Base-by-base conservation (phyloP, 2,797 vertebrate species). In the Myiothlypis chrysogaster region DNA sequence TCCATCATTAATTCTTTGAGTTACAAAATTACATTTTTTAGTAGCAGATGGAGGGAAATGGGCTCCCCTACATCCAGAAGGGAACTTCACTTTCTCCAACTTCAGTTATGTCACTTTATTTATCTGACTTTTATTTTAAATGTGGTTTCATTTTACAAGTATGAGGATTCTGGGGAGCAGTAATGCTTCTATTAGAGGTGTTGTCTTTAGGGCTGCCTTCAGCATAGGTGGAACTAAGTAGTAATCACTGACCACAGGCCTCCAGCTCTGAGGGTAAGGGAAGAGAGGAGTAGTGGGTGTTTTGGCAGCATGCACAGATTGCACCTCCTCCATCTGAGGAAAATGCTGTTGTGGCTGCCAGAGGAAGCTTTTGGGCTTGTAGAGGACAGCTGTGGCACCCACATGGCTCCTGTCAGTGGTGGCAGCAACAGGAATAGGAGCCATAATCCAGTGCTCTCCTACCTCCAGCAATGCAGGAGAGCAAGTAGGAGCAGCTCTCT, bases 1-100 rank as follows among this genome's bases (percentile, higher is more conserved):
- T 94, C 73, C 56, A 52, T 93, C 68, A 57, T 71, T 89, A 91
- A 68, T 75, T 83, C 56, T 91, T 84, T 43, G 72, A 81, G 66
- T 89, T 83, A 63, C 52, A 68, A 85, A 85, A 75, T 72, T 8
- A 59, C 30, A 63, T 65, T 65, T 55, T 94, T 91, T 80, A 91
- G 77, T 57, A 59, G 64, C 10, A 3, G 46, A 71, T 83, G 72
- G 82, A 85, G 49, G 46, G 63, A 78, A 61, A 20, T 63, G 35
- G 69, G 28, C 43, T 93, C 46, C 61, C 46, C n/a, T 50, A 0
- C 43, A 2, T 30, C 57, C 52, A 49, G 76, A 81, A 41, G 18
- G 17, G 39, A 72, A 49, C 57, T 92, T 93, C 47, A 52, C 55
- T 81, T 94, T 86, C 76, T 93, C 55, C 1, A 0, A 10, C 43